Percentiles rank a stretch among this genome's conserved stretches.
Conservation (phyloP, 2,113 vertebrate species). For the Gracilinanus agilis region DNA sequence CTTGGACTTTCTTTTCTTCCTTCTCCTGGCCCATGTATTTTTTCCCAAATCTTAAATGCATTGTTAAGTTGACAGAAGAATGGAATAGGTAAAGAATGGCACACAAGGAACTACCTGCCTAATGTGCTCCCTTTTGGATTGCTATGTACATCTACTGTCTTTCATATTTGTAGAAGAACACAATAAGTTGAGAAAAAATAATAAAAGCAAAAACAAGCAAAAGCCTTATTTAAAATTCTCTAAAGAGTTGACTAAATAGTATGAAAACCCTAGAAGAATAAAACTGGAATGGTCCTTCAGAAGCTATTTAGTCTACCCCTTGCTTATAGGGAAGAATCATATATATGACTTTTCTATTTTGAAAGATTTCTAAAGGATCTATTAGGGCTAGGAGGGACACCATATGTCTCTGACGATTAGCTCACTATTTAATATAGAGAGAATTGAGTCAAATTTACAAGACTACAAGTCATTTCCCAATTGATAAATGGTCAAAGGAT, state of each 20-base stretch:
- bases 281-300: not conserved
- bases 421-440: no score
- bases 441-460: no score
- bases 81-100: constrained; percentile 51
- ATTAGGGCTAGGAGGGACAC: no score
- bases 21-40: constrained; percentile 42
- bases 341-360: not conserved
- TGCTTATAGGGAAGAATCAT: not conserved
- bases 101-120: constrained; percentile 34
- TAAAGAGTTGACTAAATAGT: not conserved
- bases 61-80: constrained; percentile 9
- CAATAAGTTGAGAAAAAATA: not conserved
- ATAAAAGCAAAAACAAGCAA: not conserved
- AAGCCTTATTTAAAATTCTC: not conserved
- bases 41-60: not conserved
- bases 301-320: not conserved
- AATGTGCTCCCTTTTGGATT: constrained; percentile 20
- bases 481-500: no score
- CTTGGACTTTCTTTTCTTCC: constrained; percentile 44
- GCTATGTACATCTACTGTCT: not conserved
- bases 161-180: not conserved
- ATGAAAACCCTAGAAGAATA: not conserved
- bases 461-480: no score
- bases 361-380: not conserved
- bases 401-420: no score